These are phyloP conservation scores for Pygocentrus nattereri DNA, from an alignment of 2,797 vertebrate species.

Conservation along the genomic window DNA sequence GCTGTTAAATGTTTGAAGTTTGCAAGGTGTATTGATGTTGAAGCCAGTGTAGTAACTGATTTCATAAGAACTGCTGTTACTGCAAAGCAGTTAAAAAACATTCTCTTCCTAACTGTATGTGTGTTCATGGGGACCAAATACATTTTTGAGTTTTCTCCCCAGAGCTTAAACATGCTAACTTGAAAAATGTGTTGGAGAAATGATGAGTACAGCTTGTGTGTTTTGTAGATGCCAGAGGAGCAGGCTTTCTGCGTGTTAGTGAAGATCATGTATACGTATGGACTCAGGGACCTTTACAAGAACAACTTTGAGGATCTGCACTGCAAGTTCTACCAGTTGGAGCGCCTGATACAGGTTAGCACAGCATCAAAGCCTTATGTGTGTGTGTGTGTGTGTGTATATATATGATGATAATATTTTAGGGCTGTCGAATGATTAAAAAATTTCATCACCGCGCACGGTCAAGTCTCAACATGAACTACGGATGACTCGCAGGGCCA, in stretches of 20 bases:
- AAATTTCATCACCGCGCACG: too few species aligned
- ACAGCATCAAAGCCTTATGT: neutral
- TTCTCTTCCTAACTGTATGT: too few species aligned
- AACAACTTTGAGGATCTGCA: slow-evolving; percentile 99
- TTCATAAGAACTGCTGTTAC: neutral
- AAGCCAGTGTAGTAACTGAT: neutral
- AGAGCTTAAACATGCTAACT: too few species aligned
- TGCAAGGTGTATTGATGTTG: neutral
- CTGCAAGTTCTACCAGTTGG: slow-evolving; percentile 98
- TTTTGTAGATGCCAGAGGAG: slow-evolving; percentile 96
- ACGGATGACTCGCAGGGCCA: too few species aligned
- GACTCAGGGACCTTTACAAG: slow-evolving; percentile 92
- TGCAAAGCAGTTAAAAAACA: too few species aligned
- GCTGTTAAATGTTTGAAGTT: neutral
- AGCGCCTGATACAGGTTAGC: slow-evolving; percentile 92
- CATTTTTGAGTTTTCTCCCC: too few species aligned
- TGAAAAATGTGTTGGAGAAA: neutral
- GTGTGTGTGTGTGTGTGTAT: too few species aligned
- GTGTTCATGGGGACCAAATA: too few species aligned
- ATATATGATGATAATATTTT: too few species aligned
- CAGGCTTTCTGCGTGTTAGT: slow-evolving; percentile 98
- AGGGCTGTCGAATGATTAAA: too few species aligned
- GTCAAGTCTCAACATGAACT: too few species aligned
- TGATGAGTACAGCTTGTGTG: neutral
- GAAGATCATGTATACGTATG: slow-evolving; percentile 97